A percentile compares a stretch with the other conserved stretches of the same genome.
phyloP scores from a whole-genome alignment of 1,140 invertebrate genomes.

The Lucilia sericata region DNA sequence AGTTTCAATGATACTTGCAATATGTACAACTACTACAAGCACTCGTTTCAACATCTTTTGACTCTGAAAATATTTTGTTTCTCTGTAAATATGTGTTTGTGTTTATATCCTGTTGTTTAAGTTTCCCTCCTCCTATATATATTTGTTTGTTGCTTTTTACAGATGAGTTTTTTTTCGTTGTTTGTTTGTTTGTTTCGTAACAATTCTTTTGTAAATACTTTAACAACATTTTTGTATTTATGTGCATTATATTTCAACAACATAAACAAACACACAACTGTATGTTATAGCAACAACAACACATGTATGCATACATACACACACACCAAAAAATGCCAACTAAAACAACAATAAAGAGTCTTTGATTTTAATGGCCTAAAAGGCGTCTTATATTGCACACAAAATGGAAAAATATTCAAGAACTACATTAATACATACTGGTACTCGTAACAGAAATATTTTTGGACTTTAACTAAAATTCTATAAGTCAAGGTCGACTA shows the following conservation, averaged over 20 bases:
- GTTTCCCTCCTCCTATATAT: neutral
- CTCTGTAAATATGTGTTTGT: neutral
- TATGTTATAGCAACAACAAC: neutral
- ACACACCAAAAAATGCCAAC: neutral
- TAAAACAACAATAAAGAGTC: neutral
- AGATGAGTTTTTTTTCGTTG: neutral
- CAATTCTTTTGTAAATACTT: conserved; percentile 35
- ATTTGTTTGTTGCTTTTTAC: neutral
- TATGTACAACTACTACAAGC: neutral
- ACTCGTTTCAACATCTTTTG: neutral
- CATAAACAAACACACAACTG: neutral
- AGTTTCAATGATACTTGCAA: conserved; percentile 10
- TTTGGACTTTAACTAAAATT: too few species aligned
- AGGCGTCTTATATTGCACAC: conserved; percentile 26
- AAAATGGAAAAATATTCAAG: neutral
- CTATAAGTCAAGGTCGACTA: too few species aligned
- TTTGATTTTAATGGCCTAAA: conserved; percentile 40
- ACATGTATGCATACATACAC: neutral
- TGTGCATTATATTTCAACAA: conserved; percentile 16
- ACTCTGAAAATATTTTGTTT: neutral
- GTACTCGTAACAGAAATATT: too few species aligned
- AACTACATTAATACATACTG: neutral
- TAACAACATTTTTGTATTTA: conserved; percentile 32
- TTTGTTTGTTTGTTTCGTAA: neutral
- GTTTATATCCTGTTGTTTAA: neutral